These are phyloP conservation scores for Masticophis lateralis DNA, from an alignment of 2,797 vertebrate genomes.

Conservation along the genomic window DNA sequence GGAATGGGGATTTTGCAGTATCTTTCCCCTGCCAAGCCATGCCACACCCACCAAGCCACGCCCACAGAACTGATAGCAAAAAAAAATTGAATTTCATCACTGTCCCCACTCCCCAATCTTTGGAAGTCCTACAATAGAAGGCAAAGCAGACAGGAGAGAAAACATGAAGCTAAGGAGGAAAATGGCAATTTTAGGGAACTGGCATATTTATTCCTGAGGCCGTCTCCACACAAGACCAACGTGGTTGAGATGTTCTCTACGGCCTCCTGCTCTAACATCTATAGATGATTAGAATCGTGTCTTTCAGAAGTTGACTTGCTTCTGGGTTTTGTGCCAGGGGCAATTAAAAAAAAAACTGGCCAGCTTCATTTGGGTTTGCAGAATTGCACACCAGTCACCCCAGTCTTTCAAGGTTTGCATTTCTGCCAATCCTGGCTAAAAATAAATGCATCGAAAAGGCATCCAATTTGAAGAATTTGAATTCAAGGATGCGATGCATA, in stretches of 20 bases:
- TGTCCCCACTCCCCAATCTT: background rate
- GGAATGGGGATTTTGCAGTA: too few relatives aligned
- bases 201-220: background rate
- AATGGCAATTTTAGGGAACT: background rate
- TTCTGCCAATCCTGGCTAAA: background rate
- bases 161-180: background rate
- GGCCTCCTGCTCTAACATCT: background rate
- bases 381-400: background rate
- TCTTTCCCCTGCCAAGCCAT: too few relatives aligned
- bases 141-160: background rate
- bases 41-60: too few relatives aligned
- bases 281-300: background rate
- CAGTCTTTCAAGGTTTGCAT: background rate
- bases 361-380: background rate
- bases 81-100: too few relatives aligned
- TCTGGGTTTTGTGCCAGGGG: background rate
- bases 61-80: too few relatives aligned
- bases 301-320: background rate
- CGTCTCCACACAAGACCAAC: background rate
- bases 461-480: background rate
- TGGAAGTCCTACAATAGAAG: background rate
- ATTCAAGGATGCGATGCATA: background rate
- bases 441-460: background rate
- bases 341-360: background rate
- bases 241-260: accelerated